phyloP scores from a whole-genome alignment of 1,140 invertebrate genomes.

The Hypothenemus hampei region DNA sequence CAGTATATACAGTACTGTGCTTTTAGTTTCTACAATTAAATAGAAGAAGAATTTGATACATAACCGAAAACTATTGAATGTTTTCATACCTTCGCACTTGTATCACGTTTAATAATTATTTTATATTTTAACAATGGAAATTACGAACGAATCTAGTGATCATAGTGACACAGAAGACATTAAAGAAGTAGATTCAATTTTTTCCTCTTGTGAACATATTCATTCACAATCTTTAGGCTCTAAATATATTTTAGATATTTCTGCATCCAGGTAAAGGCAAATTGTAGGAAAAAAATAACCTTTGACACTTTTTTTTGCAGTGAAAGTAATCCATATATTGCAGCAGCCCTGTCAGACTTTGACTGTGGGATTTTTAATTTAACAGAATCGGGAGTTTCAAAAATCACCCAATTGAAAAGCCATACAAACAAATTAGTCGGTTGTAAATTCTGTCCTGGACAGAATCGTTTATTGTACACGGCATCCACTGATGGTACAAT shows the following conservation, averaged over 20 bases:
- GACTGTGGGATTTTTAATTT: constrained; percentile 32
- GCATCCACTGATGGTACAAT: constrained; percentile 56
- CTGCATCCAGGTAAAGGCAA: constrained; percentile 32
- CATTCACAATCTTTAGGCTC: constrained; percentile 12
- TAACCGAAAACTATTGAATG: too few relatives aligned
- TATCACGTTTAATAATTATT: too few relatives aligned
- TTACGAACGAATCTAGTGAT: too few relatives aligned
- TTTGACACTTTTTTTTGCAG: constrained; percentile 6
- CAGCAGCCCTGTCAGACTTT: constrained; percentile 29
- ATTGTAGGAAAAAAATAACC: constrained; percentile 6
- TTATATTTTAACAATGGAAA: too few relatives aligned
- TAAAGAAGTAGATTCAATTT: constrained; percentile 20
- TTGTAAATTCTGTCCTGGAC: constrained; percentile 56
- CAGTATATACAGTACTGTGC: too few relatives aligned
- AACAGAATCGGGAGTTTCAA: constrained; percentile 36
- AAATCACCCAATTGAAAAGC: constrained; percentile 43
- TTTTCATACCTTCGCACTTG: too few relatives aligned
- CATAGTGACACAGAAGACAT: background rate
- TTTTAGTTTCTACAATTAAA: too few relatives aligned
- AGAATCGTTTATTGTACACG: constrained; percentile 58
- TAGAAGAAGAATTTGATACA: too few relatives aligned
- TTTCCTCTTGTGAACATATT: constrained; percentile 14
- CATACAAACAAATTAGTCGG: constrained; percentile 52
- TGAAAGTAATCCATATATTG: constrained; percentile 32
- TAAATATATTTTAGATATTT: constrained; percentile 37